phyloP scores from a whole-genome alignment of 2,113 vertebrate genomes.

The Ophiodon elongatus region DNA sequence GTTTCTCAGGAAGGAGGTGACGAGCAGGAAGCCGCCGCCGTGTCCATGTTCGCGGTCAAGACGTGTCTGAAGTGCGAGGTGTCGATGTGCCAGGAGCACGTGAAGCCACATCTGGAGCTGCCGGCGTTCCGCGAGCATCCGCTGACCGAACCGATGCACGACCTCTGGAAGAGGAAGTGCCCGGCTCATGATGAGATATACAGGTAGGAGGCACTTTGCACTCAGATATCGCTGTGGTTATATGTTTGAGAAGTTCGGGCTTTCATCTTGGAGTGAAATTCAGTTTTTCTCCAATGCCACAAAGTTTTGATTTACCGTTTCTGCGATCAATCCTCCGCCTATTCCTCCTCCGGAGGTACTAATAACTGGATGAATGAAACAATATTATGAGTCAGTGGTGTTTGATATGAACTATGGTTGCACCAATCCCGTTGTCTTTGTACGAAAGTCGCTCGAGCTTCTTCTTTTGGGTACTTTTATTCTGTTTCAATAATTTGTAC shows the following conservation, averaged over 20 bases:
- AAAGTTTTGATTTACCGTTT: not conserved
- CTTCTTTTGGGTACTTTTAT: too few relatives aligned
- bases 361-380: not conserved
- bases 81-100: slow-evolving; percentile 84
- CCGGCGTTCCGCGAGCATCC: slow-evolving; percentile 82
- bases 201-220: slow-evolving; percentile 47
- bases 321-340: not conserved
- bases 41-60: slow-evolving; percentile 69
- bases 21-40: not conserved
- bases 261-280: not conserved
- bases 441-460: too few relatives aligned
- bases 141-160: slow-evolving; percentile 76
- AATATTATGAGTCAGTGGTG: too few relatives aligned
- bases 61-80: slow-evolving; percentile 86
- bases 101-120: slow-evolving; percentile 82
- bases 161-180: slow-evolving; percentile 83
- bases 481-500: too few relatives aligned
- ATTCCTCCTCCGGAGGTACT: too few relatives aligned
- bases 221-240: not conserved
- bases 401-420: too few relatives aligned
- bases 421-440: too few relatives aligned
- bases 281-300: not conserved
- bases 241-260: not conserved
- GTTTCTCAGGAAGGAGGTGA: slow-evolving; percentile 5
- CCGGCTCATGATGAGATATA: slow-evolving; percentile 80